Evolutionary conservation across 2,888 invertebrate species (phyloP), one percentile per base, ranked within the genome.

Genomic region (Euplexia lucipara): DNA sequence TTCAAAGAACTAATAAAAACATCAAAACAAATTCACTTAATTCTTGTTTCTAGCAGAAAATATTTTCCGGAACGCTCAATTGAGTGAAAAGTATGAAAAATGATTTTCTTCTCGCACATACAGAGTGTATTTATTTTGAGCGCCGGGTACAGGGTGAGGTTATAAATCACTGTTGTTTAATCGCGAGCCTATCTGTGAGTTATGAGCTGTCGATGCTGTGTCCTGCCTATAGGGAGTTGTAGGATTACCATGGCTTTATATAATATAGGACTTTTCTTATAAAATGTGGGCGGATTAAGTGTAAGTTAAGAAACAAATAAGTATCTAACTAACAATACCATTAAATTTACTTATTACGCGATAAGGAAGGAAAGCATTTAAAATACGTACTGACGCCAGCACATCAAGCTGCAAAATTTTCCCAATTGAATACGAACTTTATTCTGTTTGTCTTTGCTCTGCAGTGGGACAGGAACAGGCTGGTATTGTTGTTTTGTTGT

Each of bases 151-250:
- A 62, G 67, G 35, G 0, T 45, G 59, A 0, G 49, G 39, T 74
- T 72, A 67, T 85, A 83, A 83, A 84, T 85, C 84, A 84, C 70
- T 56, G 44, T 54, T 71, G 74, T 74, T 76, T 77, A 79, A 84
- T 84, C 77, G 67, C 54, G 76, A 66, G 71, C 72, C 79, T 72
- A 76, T 78, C 70, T 45, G 48, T 84, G 82, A 85, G 78, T 80
- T 84, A 85, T 84, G 82, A 77, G 74, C 74, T 81, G 80, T 81
- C 84, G 63, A 67, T 80, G 62, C 56, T 57, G 41, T 64, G 69
- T 61, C 69, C 69, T 60, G 63, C 37, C 37, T 54, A 37, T 37
- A 14, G 45, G 16, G 37, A 35, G 12, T 41, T 48, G 39, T 48
- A 4, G 51, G 45, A 49, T 35, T 18, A 48, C 71, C 35, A 14